phyloP scores from a whole-genome alignment of 2,888 invertebrate genomes.

The Stenodera caucasica region DNA sequence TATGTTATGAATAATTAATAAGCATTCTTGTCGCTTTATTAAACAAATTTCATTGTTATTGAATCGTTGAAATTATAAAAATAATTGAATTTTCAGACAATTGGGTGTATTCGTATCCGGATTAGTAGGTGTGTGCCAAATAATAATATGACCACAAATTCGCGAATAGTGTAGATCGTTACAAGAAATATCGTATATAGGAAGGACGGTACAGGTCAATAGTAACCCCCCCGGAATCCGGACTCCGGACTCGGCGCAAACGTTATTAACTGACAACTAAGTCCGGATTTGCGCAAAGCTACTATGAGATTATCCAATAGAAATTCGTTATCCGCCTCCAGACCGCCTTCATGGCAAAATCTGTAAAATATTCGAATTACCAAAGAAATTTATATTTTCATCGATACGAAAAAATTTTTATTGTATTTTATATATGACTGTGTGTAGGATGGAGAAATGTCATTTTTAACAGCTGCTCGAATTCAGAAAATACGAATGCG shows the following conservation, averaged over 20 bases:
- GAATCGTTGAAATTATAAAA: slow-evolving; percentile 18
- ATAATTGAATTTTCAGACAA: too few relatives aligned
- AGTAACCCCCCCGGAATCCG: slow-evolving; percentile 44
- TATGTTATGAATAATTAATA: slow-evolving; percentile 27
- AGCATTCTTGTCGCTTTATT: slow-evolving; percentile 22
- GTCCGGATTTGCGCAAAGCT: slow-evolving; percentile 55
- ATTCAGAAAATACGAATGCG: slow-evolving; percentile 30
- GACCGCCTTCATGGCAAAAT: slow-evolving; percentile 45
- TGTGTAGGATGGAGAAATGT: slow-evolving; percentile 16
- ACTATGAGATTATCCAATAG: slow-evolving; percentile 56
- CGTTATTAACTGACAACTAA: slow-evolving; percentile 52
- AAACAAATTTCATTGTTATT: slow-evolving; percentile 24
- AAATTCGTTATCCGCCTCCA: slow-evolving; percentile 49
- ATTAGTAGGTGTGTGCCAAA: slow-evolving; percentile 30
- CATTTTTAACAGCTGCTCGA: slow-evolving; percentile 32
- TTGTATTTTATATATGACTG: not conserved
- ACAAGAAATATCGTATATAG: slow-evolving; percentile 45
- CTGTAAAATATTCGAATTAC: slow-evolving; percentile 25
- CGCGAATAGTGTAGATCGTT: slow-evolving; percentile 32
- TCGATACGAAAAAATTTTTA: not conserved
- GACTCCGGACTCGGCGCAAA: slow-evolving; percentile 47
- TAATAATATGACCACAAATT: slow-evolving; percentile 30
- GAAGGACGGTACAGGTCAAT: slow-evolving; percentile 47
- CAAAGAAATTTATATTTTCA: slow-evolving; percentile 14
- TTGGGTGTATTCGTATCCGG: too few relatives aligned